Evolutionary conservation across 2,113 vertebrate genomes (phyloP), one percentile per base, ranked within the genome.

Genomic region (Dromiciops gliroides): DNA sequence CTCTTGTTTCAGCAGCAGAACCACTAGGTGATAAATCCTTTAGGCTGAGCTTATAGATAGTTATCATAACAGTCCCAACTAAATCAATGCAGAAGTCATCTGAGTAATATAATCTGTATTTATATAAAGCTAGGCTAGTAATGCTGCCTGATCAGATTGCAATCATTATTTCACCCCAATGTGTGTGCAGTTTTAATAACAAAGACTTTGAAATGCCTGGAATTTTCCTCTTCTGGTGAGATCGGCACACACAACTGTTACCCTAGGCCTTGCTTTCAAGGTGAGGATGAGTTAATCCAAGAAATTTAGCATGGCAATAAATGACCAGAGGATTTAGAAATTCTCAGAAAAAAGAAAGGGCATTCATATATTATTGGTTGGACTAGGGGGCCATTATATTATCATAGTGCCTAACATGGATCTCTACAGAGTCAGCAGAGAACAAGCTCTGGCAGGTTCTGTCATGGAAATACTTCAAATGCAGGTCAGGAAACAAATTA

Each of bases 11-110:
- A 93, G 94, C 89, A 3, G 28, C 89, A 95, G 92, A 95, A 89
- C 50, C 49, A 93, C 28, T 60, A 96, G 92, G 94, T 94, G 97
- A 97, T 96, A 94, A 97, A 97, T 97, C 91, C 96, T 92, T 93
- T 48, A 60, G 92, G 94, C 95, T 95, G 96, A 97, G 60, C 92
- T 95, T 0, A 0, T 88, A 97, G 96, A 94, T 97, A 92, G 90
- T 96, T 97, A 97, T 97, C 97, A 75, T 56, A 75, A 75, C 48
- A n/a, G 50, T 8, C 90, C 91, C 83, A 92, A 91, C 3, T 3
- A 52, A 96, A 96, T 96, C 95, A 90, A 47, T 91, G 90, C 50
- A 52, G 48, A 92, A 93, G 93, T 50, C 92, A 50, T 94, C 93
- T 94, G 51, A 94, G 44, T 49, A 95, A 95, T 52, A 91, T 91